A percentile compares a stretch with the other conserved stretches of the same genome.
Evolutionary conservation across 2,797 vertebrate genomes (phyloP).

Genomic region (Vespertilio murinus): DNA sequence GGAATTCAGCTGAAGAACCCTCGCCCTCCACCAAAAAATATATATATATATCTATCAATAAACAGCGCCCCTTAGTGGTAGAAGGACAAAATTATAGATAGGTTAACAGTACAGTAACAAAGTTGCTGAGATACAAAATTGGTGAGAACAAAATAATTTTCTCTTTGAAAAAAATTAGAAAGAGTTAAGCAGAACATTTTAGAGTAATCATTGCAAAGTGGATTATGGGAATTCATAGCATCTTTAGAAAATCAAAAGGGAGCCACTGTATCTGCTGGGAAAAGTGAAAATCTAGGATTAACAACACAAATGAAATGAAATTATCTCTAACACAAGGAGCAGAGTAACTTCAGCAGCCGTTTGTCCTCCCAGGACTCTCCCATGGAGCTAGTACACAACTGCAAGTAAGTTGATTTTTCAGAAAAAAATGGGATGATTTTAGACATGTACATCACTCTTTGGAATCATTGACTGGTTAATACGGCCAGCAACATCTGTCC

Average conservation of each 20-base stretch:
- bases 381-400: background rate
- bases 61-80: constrained; percentile 79
- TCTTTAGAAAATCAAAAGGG: constrained; percentile 52
- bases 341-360: background rate
- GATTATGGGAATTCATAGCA: constrained; percentile 41
- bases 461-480: background rate
- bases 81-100: background rate
- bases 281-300: constrained; percentile 67
- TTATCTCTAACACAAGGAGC: constrained; percentile 28
- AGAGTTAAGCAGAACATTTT: constrained; percentile 45
- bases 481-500: background rate
- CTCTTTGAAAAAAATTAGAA: constrained; percentile 52
- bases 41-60: constrained; percentile 23
- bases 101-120: background rate
- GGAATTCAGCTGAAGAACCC: background rate
- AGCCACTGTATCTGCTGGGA: constrained; percentile 32
- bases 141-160: background rate
- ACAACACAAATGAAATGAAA: constrained; percentile 66
- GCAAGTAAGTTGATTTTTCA: background rate
- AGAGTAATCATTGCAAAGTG: constrained; percentile 63
- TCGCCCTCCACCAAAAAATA: background rate
- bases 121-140: background rate
- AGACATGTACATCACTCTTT: background rate
- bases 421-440: background rate
- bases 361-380: constrained; percentile 9